phyloP scores from a whole-genome alignment of 2,113 vertebrate genomes.

The Ctenomys sociabilis region DNA sequence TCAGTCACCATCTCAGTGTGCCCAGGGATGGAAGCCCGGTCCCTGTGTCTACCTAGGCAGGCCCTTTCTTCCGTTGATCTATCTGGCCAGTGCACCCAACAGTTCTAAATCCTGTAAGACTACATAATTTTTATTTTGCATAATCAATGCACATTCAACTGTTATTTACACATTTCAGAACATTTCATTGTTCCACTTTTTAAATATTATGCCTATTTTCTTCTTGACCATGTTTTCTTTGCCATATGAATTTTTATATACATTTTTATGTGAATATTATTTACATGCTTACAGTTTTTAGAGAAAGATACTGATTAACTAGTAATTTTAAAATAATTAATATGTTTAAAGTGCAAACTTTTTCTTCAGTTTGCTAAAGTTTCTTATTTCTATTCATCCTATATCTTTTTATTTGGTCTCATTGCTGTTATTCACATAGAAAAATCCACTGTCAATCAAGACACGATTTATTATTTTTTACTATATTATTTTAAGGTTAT shows the following conservation, averaged over 20 bases:
- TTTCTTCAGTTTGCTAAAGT: background rate
- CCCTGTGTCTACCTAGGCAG: too few species aligned
- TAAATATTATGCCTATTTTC: background rate
- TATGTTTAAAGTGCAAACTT: background rate
- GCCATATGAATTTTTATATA: background rate
- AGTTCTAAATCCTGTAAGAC: background rate
- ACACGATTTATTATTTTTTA: background rate
- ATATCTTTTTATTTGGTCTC: background rate
- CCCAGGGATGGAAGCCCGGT: too few species aligned
- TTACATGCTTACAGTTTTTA: background rate
- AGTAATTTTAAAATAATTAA: background rate
- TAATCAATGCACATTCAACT: background rate
- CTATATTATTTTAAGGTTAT: background rate
- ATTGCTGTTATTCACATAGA: background rate
- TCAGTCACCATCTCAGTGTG: too few species aligned
- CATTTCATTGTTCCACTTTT: background rate
- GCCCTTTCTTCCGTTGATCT: too few species aligned
- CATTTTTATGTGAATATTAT: background rate
- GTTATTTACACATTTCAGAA: background rate
- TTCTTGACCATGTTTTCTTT: background rate
- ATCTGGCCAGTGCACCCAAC: background rate
- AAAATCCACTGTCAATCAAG: background rate
- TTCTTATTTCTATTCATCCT: background rate
- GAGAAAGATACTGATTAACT: background rate
- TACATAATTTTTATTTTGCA: background rate